A percentile compares a stretch with the other conserved stretches of the same genome.
These are phyloP conservation scores for Seriola aureovittata DNA, from an alignment of 2,113 vertebrate genomes.

Conservation along the genomic window DNA sequence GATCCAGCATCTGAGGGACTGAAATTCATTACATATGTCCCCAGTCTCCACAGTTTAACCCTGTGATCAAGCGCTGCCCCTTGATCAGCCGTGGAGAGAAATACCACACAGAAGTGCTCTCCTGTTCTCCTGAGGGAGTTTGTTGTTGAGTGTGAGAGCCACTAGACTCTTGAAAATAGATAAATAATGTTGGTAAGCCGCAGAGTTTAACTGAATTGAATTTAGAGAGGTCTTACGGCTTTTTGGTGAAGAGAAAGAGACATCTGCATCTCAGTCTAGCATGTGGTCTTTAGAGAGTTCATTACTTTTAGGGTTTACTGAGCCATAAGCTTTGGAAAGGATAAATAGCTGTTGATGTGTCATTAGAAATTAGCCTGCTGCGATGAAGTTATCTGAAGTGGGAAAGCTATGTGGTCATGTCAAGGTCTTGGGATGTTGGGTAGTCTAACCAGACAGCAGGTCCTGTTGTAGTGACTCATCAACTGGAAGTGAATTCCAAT, in stretches of 20 bases:
- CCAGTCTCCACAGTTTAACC: conserved; percentile 36
- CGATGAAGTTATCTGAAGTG: conserved; percentile 20
- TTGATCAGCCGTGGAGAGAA: conserved; percentile 57
- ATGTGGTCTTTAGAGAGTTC: conserved; percentile 42
- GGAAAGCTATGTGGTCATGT: conserved; percentile 27
- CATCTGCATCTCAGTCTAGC: conserved; percentile 27
- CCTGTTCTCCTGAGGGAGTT: conserved; percentile 32
- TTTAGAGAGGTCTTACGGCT: conserved; percentile 21
- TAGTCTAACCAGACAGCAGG: conserved; percentile 22
- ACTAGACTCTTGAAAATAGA: conserved; percentile 60
- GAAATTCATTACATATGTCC: conserved; percentile 70
- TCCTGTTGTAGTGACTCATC: conserved; percentile 15
- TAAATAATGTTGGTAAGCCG: conserved; percentile 64
- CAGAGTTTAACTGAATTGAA: conserved; percentile 46
- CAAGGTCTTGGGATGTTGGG: conserved; percentile 14
- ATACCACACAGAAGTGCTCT: conserved; percentile 64
- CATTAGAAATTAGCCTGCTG: conserved; percentile 42
- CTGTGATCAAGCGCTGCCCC: conserved; percentile 48
- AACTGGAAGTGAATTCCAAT: conserved; percentile 21
- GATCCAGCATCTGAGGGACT: conserved; percentile 64
- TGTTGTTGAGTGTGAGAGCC: conserved; percentile 47
- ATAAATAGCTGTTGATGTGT: conserved; percentile 53
- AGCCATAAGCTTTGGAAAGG: conserved; percentile 23
- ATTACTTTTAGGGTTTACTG: conserved; percentile 33
- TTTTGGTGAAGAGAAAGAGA: conserved; percentile 51